Conservation (phyloP, 2,113 vertebrate genomes). For the Brienomyrus brachyistius region DNA sequence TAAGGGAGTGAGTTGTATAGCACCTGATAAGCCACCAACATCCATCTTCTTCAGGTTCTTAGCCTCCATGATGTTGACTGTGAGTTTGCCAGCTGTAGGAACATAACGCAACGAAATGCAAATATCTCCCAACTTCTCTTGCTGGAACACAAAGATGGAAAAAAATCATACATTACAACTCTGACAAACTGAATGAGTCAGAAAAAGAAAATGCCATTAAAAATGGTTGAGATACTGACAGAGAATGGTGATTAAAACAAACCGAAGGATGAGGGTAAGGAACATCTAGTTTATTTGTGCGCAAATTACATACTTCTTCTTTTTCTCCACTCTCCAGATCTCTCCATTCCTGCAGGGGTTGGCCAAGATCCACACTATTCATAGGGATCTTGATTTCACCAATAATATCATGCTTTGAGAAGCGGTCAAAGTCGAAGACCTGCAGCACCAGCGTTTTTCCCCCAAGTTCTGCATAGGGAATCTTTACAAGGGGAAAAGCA, state of each 20-base stretch:
- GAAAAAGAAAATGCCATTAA: background rate
- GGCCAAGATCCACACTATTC: slow-evolving; percentile 76
- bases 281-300: background rate
- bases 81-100: slow-evolving; percentile 58
- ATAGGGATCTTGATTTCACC: slow-evolving; percentile 80
- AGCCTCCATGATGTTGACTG: slow-evolving; percentile 76
- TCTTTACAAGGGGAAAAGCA: slow-evolving; percentile 44
- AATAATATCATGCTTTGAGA: slow-evolving; percentile 83
- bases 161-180: background rate
- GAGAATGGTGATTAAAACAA: background rate
- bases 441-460: slow-evolving; percentile 77
- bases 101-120: background rate
- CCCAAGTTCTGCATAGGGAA: slow-evolving; percentile 80
- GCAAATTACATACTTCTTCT: slow-evolving; percentile 65
- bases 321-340: slow-evolving; percentile 72
- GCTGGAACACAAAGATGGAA: slow-evolving; percentile 36
- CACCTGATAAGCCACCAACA: slow-evolving; percentile 79
- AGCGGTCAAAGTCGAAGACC: slow-evolving; percentile 83
- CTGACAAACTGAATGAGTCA: background rate
- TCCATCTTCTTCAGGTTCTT: slow-evolving; percentile 50
- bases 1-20: background rate
- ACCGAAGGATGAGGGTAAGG: background rate
- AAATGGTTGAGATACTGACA: background rate
- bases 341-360: slow-evolving; percentile 73
- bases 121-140: slow-evolving; percentile 46